A percentile compares a stretch with the other conserved stretches of the same genome.
Conservation (phyloP, 2,113 vertebrate species). For the Zingel zingel region DNA sequence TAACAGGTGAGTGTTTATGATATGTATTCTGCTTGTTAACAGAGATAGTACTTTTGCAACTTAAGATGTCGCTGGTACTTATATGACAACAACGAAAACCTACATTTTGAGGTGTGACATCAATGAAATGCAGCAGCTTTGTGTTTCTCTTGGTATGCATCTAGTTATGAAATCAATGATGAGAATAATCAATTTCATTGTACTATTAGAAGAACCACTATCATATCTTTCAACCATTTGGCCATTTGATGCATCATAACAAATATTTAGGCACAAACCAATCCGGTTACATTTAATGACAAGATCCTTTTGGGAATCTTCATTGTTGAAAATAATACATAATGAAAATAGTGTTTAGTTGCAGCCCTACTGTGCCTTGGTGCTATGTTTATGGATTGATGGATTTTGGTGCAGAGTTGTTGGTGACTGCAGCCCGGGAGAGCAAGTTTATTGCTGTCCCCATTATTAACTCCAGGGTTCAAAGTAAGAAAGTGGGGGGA, state of each 20-base stretch:
- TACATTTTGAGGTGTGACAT: background rate
- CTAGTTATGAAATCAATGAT: background rate
- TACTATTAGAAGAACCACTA: too few relatives aligned
- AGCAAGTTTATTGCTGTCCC: background rate
- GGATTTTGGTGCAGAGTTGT: background rate
- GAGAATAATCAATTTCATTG: background rate
- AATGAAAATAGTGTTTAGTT: background rate
- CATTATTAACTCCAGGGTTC: background rate
- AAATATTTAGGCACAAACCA: too few relatives aligned
- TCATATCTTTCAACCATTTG: too few relatives aligned
- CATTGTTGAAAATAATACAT: background rate
- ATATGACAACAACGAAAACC: too few relatives aligned
- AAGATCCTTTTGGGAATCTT: too few relatives aligned
- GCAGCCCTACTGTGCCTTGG: too few relatives aligned
- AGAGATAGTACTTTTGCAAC: background rate
- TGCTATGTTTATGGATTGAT: background rate
- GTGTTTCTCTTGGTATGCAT: background rate
- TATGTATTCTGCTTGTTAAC: background rate
- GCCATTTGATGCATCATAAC: too few relatives aligned
- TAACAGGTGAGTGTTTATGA: constrained; percentile 54
- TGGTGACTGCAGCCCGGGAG: background rate
- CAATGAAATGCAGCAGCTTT: background rate
- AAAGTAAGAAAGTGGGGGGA: background rate
- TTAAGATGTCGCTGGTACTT: background rate
- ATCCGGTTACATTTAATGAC: too few relatives aligned